Evolutionary conservation across 2,113 vertebrate species (phyloP).

Genomic region (Ceyx melanurus): DNA sequence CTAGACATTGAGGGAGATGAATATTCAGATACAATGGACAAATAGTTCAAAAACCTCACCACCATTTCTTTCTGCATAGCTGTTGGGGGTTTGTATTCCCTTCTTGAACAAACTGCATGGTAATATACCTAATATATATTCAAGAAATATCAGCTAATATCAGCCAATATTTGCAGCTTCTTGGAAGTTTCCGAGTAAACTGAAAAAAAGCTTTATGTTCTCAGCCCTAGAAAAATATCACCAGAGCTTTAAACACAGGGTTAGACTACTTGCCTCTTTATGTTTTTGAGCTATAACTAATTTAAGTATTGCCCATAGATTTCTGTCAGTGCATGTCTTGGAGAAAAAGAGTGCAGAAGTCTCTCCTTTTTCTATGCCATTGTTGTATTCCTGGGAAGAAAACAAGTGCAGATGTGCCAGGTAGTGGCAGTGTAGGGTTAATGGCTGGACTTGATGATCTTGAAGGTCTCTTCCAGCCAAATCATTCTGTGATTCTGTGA

Average conservation of each 20-base stretch:
- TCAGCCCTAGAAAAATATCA: conserved; percentile 3
- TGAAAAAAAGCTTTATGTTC: neutral
- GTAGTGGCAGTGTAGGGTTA: too few relatives aligned
- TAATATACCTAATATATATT: conserved; percentile 12
- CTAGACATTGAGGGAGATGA: neutral
- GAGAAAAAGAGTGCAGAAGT: neutral
- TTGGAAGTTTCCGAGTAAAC: neutral
- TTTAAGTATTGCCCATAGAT: neutral
- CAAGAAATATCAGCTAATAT: conserved; percentile 1
- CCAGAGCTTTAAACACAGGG: neutral
- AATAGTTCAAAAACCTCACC: neutral
- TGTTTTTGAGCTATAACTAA: neutral
- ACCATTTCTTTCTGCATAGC: neutral
- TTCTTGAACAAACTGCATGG: neutral
- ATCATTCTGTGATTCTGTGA: too few relatives aligned
- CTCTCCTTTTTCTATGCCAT: neutral
- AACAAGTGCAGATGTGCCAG: neutral
- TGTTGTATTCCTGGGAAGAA: neutral
- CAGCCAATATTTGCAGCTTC: conserved; percentile 11
- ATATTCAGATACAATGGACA: conserved; percentile 13
- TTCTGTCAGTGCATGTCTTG: neutral
- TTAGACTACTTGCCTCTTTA: neutral
- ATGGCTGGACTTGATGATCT: too few relatives aligned
- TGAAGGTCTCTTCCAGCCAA: too few relatives aligned
- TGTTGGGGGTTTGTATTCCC: neutral